A percentile compares a stretch with the other conserved stretches of the same genome.
Conservation (phyloP, 2,888 invertebrate species). For the Opisthograptis luteolata region DNA sequence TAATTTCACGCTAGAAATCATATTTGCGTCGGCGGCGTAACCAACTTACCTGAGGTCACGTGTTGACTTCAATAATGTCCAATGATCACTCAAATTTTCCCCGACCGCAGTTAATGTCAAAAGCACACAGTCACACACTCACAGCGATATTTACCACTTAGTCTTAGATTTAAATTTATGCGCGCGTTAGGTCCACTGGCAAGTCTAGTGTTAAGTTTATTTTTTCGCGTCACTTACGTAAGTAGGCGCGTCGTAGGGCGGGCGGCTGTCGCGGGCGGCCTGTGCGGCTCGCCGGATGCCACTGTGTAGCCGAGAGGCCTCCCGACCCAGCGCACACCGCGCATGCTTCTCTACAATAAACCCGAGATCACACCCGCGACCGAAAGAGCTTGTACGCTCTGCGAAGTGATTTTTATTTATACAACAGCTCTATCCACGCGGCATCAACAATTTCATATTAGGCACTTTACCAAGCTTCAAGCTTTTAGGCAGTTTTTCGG, state of each 20-base stretch:
- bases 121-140: slow-evolving; percentile 31
- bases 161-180: slow-evolving; percentile 32
- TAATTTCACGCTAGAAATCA: slow-evolving; percentile 22
- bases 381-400: slow-evolving; percentile 58
- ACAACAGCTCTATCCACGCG: slow-evolving; percentile 52
- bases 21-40: slow-evolving; percentile 18
- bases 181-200: slow-evolving; percentile 16
- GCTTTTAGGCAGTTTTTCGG: slow-evolving; percentile 29
- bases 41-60: slow-evolving; percentile 32
- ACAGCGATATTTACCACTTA: slow-evolving; percentile 12
- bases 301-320: slow-evolving; percentile 57
- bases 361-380: slow-evolving; percentile 69
- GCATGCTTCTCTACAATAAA: slow-evolving; percentile 75
- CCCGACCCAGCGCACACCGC: slow-evolving; percentile 56
- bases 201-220: slow-evolving; percentile 39
- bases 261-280: slow-evolving; percentile 51
- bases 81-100: slow-evolving; percentile 14
- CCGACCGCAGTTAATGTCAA: slow-evolving; percentile 11
- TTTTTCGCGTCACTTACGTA: slow-evolving; percentile 70
- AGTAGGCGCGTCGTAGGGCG: slow-evolving; percentile 51
- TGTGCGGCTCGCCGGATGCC: slow-evolving; percentile 61
- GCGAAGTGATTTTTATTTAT: slow-evolving; percentile 68
- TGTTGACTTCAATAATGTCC: slow-evolving; percentile 26
- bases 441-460: slow-evolving; percentile 24
- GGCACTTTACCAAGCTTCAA: slow-evolving; percentile 33